Evolutionary conservation across 2,113 vertebrate genomes (phyloP), one percentile per base, ranked within the genome.

Genomic region (Rallus limicola): DNA sequence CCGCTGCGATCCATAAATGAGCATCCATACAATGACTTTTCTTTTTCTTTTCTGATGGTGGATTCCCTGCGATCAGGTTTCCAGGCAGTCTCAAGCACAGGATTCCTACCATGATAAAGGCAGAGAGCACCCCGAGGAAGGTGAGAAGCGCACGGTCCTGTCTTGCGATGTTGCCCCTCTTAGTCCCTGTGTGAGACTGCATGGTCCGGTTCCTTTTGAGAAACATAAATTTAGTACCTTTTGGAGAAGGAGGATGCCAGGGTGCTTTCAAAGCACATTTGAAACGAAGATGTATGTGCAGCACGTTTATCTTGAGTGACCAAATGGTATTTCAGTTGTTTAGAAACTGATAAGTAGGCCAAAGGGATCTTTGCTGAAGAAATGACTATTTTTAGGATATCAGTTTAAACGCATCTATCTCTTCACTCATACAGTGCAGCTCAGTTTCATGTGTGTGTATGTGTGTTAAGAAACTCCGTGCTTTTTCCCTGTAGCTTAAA

Each of bases 71-170:
- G 94, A 91, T 74, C 95, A 99, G 99, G 98, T 98, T 98, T 98
- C 97, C 97, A 99, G 99, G 98, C 99, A 98, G 98, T 98, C 98
- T 92, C 99, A 98, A 97, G 98, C 97, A 19, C 99, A 98, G 97
- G 99, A 99, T 95, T 97, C 98, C 76, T 99, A 99, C 97, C 99
- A 99, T 46, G 99, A 99, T 97, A 99, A 99, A 98, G 98, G 98
- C 98, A 98, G 99, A 98, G 99, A 99, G 50, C 99, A 99, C 96
- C 84, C 97, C 1, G 99, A 99, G 38, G 99, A 99, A 86, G 99
- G 99, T 99, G 98, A 99, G 98, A 84, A 26, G 1, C 2, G 0
- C n/a, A 16, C 13, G 4, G 50, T 82, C 13, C 34, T 26, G 13
- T 55, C 44, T 92, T n/a, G 48, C 6, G 2, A 6, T 88, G 11